Percentiles rank a stretch among this genome's conserved stretches.
phyloP scores from a whole-genome alignment of 2,113 vertebrate species.

The Chloropsis cyanopogon region DNA sequence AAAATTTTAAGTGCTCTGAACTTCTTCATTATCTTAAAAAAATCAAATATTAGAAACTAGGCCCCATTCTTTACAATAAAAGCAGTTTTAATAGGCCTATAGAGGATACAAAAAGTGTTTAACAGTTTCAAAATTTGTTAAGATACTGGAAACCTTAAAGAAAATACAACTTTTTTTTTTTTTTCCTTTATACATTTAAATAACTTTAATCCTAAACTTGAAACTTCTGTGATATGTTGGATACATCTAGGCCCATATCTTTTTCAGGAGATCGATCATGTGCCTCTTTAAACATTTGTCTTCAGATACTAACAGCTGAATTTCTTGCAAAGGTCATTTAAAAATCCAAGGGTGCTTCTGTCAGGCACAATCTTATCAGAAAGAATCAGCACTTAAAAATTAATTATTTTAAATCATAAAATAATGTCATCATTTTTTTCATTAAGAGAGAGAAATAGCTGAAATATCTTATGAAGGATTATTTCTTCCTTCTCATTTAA shows the following conservation, averaged over 20 bases:
- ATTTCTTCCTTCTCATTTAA: not conserved
- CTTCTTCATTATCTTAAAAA: not conserved
- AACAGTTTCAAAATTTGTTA: not conserved
- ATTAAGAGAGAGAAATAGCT: not conserved
- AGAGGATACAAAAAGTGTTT: not conserved
- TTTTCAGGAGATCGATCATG: not conserved
- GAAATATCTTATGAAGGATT: not conserved
- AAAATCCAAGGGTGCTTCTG: not conserved
- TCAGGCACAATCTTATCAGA: not conserved
- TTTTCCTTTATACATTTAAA: not conserved
- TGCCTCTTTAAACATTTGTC: not conserved
- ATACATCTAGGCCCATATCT: not conserved
- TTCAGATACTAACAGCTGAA: not conserved
- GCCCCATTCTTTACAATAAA: not conserved
- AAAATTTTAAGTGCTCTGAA: not conserved
- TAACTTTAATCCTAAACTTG: not conserved
- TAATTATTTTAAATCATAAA: not conserved
- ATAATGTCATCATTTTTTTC: not conserved
- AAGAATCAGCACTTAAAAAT: not conserved
- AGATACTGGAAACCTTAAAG: not conserved
- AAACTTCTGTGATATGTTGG: not conserved
- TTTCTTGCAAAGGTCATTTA: not conserved
- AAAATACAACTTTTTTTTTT: not conserved
- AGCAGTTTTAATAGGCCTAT: not conserved
- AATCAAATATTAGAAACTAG: not conserved